A percentile compares a stretch with the other conserved stretches of the same genome.
These are phyloP conservation scores for Gallinago nigripennis DNA, from an alignment of 2,797 vertebrate species.

Conservation along the genomic window DNA sequence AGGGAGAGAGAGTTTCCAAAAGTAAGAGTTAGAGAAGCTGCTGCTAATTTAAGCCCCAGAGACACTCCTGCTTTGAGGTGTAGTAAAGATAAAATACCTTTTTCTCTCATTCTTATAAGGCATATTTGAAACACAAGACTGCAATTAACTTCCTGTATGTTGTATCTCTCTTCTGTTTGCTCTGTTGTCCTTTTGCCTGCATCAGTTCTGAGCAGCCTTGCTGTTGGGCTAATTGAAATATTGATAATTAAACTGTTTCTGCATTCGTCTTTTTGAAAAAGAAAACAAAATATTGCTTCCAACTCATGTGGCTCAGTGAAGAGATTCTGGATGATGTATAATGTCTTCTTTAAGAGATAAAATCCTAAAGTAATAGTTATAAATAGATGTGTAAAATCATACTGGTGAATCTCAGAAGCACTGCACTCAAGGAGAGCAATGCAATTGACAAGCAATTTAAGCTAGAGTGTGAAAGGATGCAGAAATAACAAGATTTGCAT, in stretches of 20 bases:
- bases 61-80: background rate
- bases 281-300: conserved; percentile 33
- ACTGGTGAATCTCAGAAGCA: conserved; percentile 73
- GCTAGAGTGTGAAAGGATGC: conserved; percentile 77
- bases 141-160: conserved; percentile 1
- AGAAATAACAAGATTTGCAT: conserved; percentile 85
- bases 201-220: background rate
- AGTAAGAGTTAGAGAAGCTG: background rate
- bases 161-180: background rate
- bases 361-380: conserved; percentile 75
- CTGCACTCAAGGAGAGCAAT: conserved; percentile 72
- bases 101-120: background rate
- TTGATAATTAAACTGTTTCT: conserved; percentile 56
- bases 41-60: background rate
- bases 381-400: conserved; percentile 79
- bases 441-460: conserved; percentile 83
- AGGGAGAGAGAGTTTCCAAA: background rate
- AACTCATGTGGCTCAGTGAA: conserved; percentile 62
- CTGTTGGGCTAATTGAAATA: conserved; percentile 20
- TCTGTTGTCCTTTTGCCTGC: conserved; percentile 4
- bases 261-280: background rate
- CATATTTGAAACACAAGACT: background rate
- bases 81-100: background rate
- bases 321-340: conserved; percentile 60
- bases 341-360: conserved; percentile 68